Evolutionary conservation across 30 jellyfish, hydroid and myxozoan genomes (phyloP).

Genomic region (Aurelia sp.): DNA sequence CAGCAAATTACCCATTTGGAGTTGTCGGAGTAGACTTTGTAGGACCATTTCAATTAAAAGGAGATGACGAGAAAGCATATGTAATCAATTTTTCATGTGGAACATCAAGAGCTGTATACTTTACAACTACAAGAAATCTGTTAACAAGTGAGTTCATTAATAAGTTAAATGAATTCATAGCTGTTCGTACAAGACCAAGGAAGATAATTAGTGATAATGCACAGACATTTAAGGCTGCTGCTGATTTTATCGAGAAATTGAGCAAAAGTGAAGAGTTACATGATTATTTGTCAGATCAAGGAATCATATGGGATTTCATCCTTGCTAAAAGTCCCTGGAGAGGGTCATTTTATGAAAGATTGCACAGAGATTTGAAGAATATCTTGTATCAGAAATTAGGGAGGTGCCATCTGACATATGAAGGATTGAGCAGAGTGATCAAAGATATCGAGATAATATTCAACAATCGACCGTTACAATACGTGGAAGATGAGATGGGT

Average conservation of each 20-base stretch:
- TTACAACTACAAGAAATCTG: constrained; percentile 22
- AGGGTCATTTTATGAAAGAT: no score
- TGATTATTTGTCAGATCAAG: no score
- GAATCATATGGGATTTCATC: no score
- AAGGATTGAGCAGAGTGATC: no score
- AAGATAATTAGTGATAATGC: constrained; percentile 58
- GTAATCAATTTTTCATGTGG: constrained; percentile 45
- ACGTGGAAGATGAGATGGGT: no score
- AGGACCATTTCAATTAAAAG: constrained; percentile 47
- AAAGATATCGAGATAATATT: no score
- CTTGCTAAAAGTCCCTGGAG: no score
- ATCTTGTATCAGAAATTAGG: no score
- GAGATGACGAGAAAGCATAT: constrained; percentile 24
- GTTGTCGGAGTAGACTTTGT: background rate
- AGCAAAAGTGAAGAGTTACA: no score
- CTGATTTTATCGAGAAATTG: constrained; percentile 8
- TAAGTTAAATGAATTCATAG: constrained; percentile 46
- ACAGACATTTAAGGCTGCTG: constrained; percentile 24
- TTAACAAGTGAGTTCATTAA: constrained; percentile 18
- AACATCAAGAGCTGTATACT: constrained; percentile 51
- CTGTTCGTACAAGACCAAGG: constrained; percentile 42
- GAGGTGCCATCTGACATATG: no score
- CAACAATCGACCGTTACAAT: no score
- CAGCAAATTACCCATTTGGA: constrained; percentile 48
- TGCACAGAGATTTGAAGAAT: no score